These are phyloP conservation scores for Emydocephalus ijimae DNA, from an alignment of 2,113 vertebrate genomes.

Conservation along the genomic window DNA sequence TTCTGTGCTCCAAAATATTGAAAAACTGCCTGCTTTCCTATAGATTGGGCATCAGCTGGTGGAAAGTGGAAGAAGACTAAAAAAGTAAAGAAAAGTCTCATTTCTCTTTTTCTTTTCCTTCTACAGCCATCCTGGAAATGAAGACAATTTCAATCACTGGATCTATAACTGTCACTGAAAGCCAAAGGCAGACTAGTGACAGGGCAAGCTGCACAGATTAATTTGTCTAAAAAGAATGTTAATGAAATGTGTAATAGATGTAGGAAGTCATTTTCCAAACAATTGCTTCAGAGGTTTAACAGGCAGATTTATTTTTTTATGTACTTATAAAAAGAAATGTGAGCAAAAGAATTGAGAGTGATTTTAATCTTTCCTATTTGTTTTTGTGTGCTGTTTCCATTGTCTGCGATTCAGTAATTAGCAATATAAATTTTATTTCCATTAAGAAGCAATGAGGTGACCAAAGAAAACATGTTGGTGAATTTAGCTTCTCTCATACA, in stretches of 20 bases:
- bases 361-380: conserved; percentile 37
- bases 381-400: conserved; percentile 42
- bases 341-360: conserved; percentile 16
- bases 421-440: conserved; percentile 37
- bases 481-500: conserved; percentile 52
- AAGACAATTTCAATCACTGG: neutral
- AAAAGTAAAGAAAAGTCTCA: neutral
- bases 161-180: neutral
- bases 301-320: neutral
- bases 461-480: conserved; percentile 59
- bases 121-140: neutral
- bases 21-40: neutral
- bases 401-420: conserved; percentile 52
- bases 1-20: neutral
- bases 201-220: neutral
- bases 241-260: neutral
- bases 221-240: conserved; percentile 3
- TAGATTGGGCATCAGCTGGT: neutral
- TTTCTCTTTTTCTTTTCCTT: neutral
- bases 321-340: neutral
- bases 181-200: neutral
- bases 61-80: neutral
- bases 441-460: conserved; percentile 50
- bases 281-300: neutral
- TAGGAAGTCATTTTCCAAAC: conserved; percentile 22